Evolutionary conservation across 1,140 invertebrate species (phyloP).

Genomic region (Capitella teleta): DNA sequence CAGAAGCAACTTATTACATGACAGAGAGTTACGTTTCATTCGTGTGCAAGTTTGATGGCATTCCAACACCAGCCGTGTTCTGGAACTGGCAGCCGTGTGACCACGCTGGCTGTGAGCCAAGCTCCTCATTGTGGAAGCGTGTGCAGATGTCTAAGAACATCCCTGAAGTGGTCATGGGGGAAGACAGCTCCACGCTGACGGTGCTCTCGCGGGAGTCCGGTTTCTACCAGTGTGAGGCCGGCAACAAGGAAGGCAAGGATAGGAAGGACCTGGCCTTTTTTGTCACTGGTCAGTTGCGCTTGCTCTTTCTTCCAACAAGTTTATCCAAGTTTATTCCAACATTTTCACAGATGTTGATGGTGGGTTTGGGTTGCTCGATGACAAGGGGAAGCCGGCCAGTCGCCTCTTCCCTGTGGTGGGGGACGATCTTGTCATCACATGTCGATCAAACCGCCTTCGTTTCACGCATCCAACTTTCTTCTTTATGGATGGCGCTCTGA

Average conservation of each 20-base stretch:
- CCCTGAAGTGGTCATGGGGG: background rate
- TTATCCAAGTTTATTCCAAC: background rate
- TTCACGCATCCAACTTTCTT: too few species aligned
- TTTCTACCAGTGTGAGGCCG: conserved; percentile 2
- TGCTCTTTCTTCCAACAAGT: background rate
- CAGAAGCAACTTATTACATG: conserved; percentile 4
- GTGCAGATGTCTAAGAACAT: background rate
- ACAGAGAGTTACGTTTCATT: background rate
- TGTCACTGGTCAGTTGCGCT: background rate
- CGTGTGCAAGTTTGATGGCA: background rate
- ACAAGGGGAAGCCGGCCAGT: too few species aligned
- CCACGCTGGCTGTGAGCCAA: background rate
- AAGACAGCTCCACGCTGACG: background rate
- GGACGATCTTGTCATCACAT: too few species aligned
- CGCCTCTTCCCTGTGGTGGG: too few species aligned
- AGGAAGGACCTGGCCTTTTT: background rate
- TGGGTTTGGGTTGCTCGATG: too few species aligned
- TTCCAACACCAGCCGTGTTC: background rate
- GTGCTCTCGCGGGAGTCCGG: background rate
- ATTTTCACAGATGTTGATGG: too few species aligned
- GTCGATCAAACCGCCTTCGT: too few species aligned
- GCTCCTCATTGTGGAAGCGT: background rate
- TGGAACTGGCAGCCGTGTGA: conserved; percentile 10
- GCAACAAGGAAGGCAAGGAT: background rate
- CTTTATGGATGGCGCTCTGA: too few species aligned